Evolutionary conservation across 2,113 vertebrate species (phyloP), one percentile per base, ranked within the genome.

Genomic region (Tautogolabrus adspersus): DNA sequence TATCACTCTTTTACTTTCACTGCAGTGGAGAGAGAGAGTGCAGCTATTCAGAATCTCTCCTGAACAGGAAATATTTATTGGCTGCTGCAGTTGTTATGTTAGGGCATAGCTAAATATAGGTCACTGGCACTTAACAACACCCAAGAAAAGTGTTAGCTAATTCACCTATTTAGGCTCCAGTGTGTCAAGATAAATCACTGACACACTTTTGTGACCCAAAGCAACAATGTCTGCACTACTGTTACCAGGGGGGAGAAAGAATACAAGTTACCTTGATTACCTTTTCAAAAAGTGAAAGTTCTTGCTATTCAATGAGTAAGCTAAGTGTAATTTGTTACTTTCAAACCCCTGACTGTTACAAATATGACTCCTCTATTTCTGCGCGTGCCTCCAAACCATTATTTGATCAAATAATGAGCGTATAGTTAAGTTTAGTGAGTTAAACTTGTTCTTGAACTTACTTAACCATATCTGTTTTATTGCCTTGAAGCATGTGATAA

Each of bases 401-500:
- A 34, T 34, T 6, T 34, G 1, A 10, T 42, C 10, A 42, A 42
- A 42, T 11, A 8, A 19, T 5, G 7, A 16, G 5, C 6, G 16
- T 49, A 7, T 0, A 34, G 26, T n/a, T 26, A 49, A 61, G 57
- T 61, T 18, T 38, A 18, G 21, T 22, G 15, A 21, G 5, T 21
- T 30, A 0, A 37, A 57, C 19, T 58, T 13, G 15, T 49, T 15
- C 5, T 49, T 19, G 18, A 49, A 13, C 12, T 5, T 15, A 46
- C 15, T 13, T 0, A 23, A 19, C 1, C 44, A 0, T 5, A 8
- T 5, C 1, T 19, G 18, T 54, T 73, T 57, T 54, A 58, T 34
- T 66, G 59, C 63, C 52, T 54, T 2, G 52, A 47, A 8, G n/a
- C 78, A 58, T n/a, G 71, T 81, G 84, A 26, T 26, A 82, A 13